These are phyloP conservation scores for Pterocles gutturalis DNA, from an alignment of 2,113 vertebrate genomes.

Conservation along the genomic window DNA sequence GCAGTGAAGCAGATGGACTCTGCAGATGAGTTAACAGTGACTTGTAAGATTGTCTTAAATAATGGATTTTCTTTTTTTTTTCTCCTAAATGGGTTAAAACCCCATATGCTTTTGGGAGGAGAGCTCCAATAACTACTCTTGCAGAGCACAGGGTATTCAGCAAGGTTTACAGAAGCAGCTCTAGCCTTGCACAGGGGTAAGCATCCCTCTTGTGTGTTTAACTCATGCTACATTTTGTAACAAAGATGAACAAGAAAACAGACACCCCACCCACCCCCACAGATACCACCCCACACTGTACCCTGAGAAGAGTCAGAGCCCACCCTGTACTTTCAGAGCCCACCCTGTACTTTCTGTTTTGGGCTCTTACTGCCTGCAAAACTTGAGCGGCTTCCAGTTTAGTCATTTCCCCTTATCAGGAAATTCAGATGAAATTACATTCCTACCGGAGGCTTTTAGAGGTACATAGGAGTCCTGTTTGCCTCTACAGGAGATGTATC, in stretches of 20 bases:
- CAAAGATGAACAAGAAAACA: not conserved
- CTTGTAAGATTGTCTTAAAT: not conserved
- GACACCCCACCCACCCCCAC: fast-evolving
- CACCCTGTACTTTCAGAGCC: not conserved
- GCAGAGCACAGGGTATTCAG: not conserved
- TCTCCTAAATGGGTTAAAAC: not conserved
- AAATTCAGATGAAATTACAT: slow-evolving; percentile 65
- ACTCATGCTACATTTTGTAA: not conserved
- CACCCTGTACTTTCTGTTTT: not conserved
- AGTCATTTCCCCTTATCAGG: slow-evolving; percentile 67
- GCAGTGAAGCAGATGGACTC: not conserved
- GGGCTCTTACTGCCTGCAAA: not conserved
- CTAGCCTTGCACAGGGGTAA: not conserved
- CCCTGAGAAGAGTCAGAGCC: not conserved
- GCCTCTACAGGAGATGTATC: not conserved
- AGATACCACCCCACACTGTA: not conserved
- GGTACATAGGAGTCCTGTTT: not conserved
- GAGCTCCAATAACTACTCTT: not conserved
- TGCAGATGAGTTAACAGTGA: not conserved
- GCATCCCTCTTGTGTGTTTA: not conserved
- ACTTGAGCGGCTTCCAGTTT: slow-evolving; percentile 58
- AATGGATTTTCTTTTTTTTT: not conserved
- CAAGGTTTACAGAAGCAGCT: not conserved
- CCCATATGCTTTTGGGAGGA: not conserved
- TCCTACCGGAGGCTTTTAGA: slow-evolving; percentile 56